phyloP scores from a whole-genome alignment of 2,888 invertebrate species.

The Resseliella maxima region DNA sequence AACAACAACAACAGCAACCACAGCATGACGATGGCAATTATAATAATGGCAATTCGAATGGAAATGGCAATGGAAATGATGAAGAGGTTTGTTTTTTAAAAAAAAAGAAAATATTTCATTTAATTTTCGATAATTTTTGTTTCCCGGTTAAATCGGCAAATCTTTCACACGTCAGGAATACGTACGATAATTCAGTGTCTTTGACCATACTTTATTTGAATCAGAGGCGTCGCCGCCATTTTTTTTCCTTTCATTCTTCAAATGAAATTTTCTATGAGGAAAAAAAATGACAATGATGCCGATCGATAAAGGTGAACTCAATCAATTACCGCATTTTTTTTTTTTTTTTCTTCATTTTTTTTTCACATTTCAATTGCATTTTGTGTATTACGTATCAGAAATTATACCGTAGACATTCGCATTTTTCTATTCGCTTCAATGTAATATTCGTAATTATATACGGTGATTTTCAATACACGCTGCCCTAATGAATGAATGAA shows the following conservation, averaged over 20 bases:
- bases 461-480: no score
- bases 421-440: no score
- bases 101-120: not conserved
- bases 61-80: constrained; percentile 46
- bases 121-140: not conserved
- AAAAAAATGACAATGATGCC: constrained; percentile 28
- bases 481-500: no score
- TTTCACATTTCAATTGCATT: not conserved
- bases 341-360: not conserved
- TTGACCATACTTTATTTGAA: constrained; percentile 27
- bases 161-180: not conserved
- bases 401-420: no score
- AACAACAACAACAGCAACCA: constrained; percentile 37
- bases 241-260: not conserved
- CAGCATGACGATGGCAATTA: constrained; percentile 36
- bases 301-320: constrained; percentile 38
- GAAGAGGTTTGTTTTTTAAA: constrained; percentile 39
- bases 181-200: not conserved
- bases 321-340: not conserved
- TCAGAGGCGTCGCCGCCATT: constrained; percentile 54
- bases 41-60: constrained; percentile 51
- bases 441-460: no score
- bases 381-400: not conserved
- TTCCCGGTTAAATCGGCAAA: not conserved
- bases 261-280: not conserved